A percentile compares a stretch with the other conserved stretches of the same genome.
These are phyloP conservation scores for Drosophila rufa DNA, from an alignment of 1,140 invertebrate species.

Conservation along the genomic window DNA sequence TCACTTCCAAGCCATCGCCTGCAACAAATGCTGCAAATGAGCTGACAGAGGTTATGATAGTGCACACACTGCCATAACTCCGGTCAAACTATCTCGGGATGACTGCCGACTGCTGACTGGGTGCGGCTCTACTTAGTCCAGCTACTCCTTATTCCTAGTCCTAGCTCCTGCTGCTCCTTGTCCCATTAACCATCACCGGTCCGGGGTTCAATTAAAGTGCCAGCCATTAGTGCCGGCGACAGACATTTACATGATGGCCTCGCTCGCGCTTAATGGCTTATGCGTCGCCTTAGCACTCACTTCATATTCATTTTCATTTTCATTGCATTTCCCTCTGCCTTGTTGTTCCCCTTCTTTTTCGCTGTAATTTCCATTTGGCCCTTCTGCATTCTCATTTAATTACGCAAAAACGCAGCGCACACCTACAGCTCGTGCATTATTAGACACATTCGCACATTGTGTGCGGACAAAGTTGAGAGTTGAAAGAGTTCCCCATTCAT, in stretches of 20 bases:
- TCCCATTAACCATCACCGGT: conserved; percentile 35
- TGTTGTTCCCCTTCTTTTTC: not conserved
- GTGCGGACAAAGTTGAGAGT: conserved; percentile 55
- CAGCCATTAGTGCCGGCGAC: conserved; percentile 64
- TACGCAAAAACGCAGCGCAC: conserved; percentile 60
- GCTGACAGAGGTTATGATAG: conserved; percentile 77
- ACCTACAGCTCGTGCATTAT: conserved; percentile 66
- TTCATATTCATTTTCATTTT: conserved; percentile 60
- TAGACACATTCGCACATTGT: conserved; percentile 60
- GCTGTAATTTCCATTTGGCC: conserved; percentile 61
- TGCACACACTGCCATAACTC: conserved; percentile 54
- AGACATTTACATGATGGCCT: conserved; percentile 64
- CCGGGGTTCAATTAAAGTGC: conserved; percentile 72
- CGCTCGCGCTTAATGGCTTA: conserved; percentile 60
- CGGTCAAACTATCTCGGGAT: conserved; percentile 19
- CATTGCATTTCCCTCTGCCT: not conserved
- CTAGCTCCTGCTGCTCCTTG: not conserved
- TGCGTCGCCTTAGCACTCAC: conserved; percentile 68
- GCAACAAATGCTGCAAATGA: conserved; percentile 81
- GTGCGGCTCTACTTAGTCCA: conserved; percentile 32
- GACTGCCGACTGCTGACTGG: conserved; percentile 42
- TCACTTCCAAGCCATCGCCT: conserved; percentile 41
- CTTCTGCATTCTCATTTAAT: conserved; percentile 72
- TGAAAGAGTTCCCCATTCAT: conserved; percentile 59
- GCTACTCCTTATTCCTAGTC: not conserved